Base-by-base conservation (phyloP, 2,797 vertebrate species). In the Danio tinwini region DNA sequence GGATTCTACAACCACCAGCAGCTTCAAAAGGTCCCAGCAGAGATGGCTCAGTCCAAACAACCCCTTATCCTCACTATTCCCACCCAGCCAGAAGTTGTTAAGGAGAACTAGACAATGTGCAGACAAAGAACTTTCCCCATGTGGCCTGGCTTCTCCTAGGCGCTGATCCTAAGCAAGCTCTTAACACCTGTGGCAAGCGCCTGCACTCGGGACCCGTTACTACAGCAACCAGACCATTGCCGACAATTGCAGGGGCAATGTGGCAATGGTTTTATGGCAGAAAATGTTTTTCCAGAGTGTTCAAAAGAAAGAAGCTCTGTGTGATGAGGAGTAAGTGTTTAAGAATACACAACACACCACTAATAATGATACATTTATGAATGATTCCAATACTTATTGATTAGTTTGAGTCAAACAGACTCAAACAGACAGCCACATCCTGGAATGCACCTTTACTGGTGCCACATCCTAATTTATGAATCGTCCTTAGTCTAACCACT, bases 161-260 rank as follows among this genome's bases (percentile, higher is more conserved):
- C 78, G 80, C 69, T 78, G 14, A 81, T 67, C 69, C 65, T 76
- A 81, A 79, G 44, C 14, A 72, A 71, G 68, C 59, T 84, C 78
- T 83, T 67, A 86, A 90, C 91, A 93, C 92, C 90, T 92, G 90
- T 88, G 83, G 87, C 81, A 86, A 82, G 82, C 79, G 83, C 64
- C 78, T 77, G 72, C 63, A 63, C 62, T 40, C 45, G 47, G 45
- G 78, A 85, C 45, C 10, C 5, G 59, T 93, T 82, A 53, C 90
- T 89, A 92, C 89, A 88, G 87, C 89, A 91, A 94, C 91, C 19
- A 39, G 74, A 78, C 80, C 65, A 76, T 62, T 53, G 76, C 39
- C 4, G 19, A 64, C 78, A 85, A 84, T 82, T 85, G 73, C 76
- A 85, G 71, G 37, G 68, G 55, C 63, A 85, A 80, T 81, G 81